Evolutionary conservation across 1,140 invertebrate genomes (phyloP).

Genomic region (Palaemon carinicauda): DNA sequence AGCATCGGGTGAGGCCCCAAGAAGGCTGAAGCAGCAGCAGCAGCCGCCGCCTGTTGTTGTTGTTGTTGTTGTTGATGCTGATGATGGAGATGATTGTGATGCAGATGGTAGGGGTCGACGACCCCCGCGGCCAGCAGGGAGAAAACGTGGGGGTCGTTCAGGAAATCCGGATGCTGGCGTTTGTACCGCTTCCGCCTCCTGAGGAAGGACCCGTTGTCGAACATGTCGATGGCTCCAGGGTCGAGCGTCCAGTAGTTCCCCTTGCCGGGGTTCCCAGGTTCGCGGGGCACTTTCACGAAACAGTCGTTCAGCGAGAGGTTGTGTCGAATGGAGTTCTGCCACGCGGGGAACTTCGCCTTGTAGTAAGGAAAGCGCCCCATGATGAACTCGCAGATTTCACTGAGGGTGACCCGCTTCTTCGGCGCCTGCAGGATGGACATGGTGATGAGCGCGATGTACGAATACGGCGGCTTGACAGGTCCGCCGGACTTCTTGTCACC

Average conservation of each 20-base stretch:
- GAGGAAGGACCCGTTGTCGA: constrained; percentile 98
- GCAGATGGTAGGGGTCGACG: constrained; percentile 31
- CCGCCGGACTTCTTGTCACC: constrained; percentile 63
- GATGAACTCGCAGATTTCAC: constrained; percentile 98
- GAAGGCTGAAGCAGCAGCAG: constrained; percentile 8
- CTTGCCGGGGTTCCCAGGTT: constrained; percentile 98
- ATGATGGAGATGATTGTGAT: constrained; percentile 1
- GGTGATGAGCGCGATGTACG: constrained; percentile 96
- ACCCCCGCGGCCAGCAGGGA: constrained; percentile 45
- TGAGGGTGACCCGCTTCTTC: constrained; percentile 94
- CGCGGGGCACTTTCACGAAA: constrained; percentile 97
- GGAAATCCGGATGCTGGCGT: constrained; percentile 72
- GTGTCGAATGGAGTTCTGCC: constrained; percentile 97
- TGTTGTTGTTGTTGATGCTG: constrained; percentile 50
- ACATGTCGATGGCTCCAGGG: constrained; percentile 97
- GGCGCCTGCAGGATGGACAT: constrained; percentile 98
- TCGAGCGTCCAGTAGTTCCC: constrained; percentile 99
- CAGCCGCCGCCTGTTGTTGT: too few relatives aligned
- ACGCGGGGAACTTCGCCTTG: constrained; percentile 92
- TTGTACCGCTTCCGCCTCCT: constrained; percentile 95
- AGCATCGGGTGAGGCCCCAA: constrained; percentile 38
- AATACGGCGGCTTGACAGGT: constrained; percentile 93
- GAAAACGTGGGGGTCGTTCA: constrained; percentile 59
- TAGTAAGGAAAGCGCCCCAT: constrained; percentile 98
- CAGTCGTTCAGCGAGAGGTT: constrained; percentile 98